These are phyloP conservation scores for Tetanocera ferruginea DNA, from an alignment of 2,888 invertebrate genomes.

Conservation along the genomic window DNA sequence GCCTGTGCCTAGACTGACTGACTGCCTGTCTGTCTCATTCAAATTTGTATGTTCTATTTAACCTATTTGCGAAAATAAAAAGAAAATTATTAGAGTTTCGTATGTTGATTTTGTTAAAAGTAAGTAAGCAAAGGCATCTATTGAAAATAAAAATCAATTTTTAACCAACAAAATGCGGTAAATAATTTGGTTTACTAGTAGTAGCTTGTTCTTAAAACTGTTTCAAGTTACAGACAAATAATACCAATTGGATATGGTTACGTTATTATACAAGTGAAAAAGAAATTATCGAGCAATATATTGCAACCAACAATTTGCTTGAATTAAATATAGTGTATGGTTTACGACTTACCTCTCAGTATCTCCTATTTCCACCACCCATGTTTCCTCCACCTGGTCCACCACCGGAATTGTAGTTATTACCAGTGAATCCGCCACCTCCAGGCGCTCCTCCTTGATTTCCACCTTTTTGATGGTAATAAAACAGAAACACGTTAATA, in stretches of 20 bases:
- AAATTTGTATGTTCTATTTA: conserved; percentile 62
- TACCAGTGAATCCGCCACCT: conserved; percentile 57
- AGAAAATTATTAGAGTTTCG: conserved; percentile 59
- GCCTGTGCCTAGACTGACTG: conserved; percentile 60
- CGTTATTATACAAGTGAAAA: background rate
- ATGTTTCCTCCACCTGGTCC: conserved; percentile 61
- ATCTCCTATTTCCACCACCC: conserved; percentile 64
- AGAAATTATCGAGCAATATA: background rate
- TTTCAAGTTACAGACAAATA: too few species aligned
- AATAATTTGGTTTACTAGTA: background rate
- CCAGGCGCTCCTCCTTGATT: conserved; percentile 56
- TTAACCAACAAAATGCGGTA: conserved; percentile 2
- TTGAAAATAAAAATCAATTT: conserved; percentile 5
- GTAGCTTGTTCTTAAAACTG: too few species aligned
- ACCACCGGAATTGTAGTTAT: conserved; percentile 60
- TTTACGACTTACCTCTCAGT: conserved; percentile 60
- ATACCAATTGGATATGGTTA: background rate
- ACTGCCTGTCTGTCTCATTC: conserved; percentile 57
- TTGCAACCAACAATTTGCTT: background rate
- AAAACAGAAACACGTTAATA: background rate
- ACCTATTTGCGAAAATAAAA: conserved; percentile 66
- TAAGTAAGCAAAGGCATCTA: conserved; percentile 38
- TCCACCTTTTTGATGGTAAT: conserved; percentile 49
- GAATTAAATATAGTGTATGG: background rate
- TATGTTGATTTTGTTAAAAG: conserved; percentile 40